These are phyloP conservation scores for Margarornis squamiger DNA, from an alignment of 2,797 vertebrate species.

Conservation along the genomic window DNA sequence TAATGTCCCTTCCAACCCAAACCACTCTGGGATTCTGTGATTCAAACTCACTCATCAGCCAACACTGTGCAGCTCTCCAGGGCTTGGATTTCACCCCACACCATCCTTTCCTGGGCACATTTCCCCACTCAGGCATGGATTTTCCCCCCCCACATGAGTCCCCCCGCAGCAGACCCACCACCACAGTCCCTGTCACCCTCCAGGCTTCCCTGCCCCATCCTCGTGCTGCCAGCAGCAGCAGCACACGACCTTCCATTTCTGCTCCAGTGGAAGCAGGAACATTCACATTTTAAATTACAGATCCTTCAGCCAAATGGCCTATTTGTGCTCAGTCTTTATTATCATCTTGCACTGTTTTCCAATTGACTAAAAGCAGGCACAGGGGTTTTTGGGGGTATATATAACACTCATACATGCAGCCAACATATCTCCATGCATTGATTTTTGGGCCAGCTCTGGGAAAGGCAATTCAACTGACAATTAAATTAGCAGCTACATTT, in stretches of 20 bases:
- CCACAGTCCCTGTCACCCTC: accelerated
- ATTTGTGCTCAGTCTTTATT: neutral
- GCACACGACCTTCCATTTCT: neutral
- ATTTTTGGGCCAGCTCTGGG: conserved; percentile 25
- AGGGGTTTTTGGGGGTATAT: neutral
- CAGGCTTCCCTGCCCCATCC: neutral
- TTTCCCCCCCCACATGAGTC: accelerated
- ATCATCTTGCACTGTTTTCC: neutral
- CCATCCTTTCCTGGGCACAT: accelerated
- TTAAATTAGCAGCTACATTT: conserved; percentile 47
- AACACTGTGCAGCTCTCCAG: neutral
- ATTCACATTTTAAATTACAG: neutral
- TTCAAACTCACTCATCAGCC: neutral
- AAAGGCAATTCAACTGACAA: conserved; percentile 42
- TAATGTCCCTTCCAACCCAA: neutral
- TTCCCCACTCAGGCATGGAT: neutral
- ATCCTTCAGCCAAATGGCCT: neutral
- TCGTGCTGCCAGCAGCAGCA: neutral
- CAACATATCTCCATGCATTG: neutral
- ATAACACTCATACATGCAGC: neutral
- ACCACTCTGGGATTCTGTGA: neutral
- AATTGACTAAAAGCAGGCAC: neutral
- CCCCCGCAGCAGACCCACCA: neutral
- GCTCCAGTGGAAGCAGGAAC: neutral
- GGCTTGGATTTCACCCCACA: accelerated